Conservation (phyloP, 2,797 vertebrate genomes). For the Siniperca undulata region DNA sequence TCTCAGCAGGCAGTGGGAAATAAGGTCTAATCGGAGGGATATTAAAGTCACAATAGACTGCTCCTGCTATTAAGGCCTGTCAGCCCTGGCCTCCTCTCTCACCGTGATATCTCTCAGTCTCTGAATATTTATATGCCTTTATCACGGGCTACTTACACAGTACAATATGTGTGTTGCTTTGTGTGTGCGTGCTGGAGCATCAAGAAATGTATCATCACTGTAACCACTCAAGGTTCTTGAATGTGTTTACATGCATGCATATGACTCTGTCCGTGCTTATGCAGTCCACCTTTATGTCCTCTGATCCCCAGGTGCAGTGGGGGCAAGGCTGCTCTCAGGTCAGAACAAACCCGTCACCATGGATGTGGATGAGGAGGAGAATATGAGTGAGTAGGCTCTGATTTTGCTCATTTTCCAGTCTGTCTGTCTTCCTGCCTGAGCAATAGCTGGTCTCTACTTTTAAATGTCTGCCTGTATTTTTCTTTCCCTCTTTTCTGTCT, state of each 20-base stretch:
- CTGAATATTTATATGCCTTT: slow-evolving; percentile 86
- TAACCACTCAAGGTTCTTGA: slow-evolving; percentile 47
- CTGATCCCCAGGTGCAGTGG: slow-evolving; percentile 86
- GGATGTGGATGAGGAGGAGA: slow-evolving; percentile 97
- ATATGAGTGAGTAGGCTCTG: slow-evolving; percentile 93
- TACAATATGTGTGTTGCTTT: slow-evolving; percentile 51
- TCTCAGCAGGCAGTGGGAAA: slow-evolving; percentile 79
- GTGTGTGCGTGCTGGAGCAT: slow-evolving; percentile 32
- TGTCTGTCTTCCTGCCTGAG: slow-evolving; percentile 30
- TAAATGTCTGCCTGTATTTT: slow-evolving; percentile 44
- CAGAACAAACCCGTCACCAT: slow-evolving; percentile 88
- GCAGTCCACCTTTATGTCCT: slow-evolving; percentile 49
- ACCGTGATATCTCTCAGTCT: slow-evolving; percentile 81
- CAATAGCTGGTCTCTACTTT: slow-evolving; percentile 19
- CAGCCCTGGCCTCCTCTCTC: slow-evolving; percentile 80
- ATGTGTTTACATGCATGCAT: slow-evolving; percentile 42
- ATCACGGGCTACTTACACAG: slow-evolving; percentile 70
- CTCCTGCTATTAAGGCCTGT: slow-evolving; percentile 85
- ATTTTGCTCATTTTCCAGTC: slow-evolving; percentile 13
- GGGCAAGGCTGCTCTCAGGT: slow-evolving; percentile 83
- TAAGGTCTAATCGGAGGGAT: slow-evolving; percentile 85
- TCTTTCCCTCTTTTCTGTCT: slow-evolving; percentile 35
- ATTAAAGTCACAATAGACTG: slow-evolving; percentile 88
- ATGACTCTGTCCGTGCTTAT: slow-evolving; percentile 31
- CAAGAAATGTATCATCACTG: slow-evolving; percentile 41